Evolutionary conservation across 2,888 invertebrate species (phyloP), one percentile per base, ranked within the genome.

Genomic region (Leistus spinibarbis): DNA sequence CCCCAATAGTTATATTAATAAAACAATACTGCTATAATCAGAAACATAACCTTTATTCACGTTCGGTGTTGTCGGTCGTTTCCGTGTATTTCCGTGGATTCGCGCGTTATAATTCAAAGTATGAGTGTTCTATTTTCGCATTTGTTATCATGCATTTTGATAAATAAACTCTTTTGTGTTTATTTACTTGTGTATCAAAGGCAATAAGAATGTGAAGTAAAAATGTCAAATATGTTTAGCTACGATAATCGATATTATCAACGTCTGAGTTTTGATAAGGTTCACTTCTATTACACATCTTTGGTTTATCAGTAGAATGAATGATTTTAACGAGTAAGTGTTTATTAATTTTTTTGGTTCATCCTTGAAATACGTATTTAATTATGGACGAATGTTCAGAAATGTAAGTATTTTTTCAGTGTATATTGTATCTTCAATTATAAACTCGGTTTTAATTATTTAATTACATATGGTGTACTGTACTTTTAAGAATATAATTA

Each of bases 301-400:
- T 19, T 9, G 19, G 17, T 57, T n/a, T 60, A 60, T 60, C 60
- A 60, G 60, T 60, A 60, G 40, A 40, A 60, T 60, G 60, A 16
- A 60, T 60, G 60, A 60, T 19, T 60, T 60, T 22, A 40, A 22
- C 17, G 17, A 60, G 60, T 60, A 22, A 1, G 60, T 56, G 7
- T 54, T 60, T 60, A 60, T 60, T 16, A 19, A 60, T 40, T 40
- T 40, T 40, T 40, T 40, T 60, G 22, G 54, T 54, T 16, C 54
- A 60, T 60, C 10, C 22, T 60, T 60, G 60, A 60, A 19, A 19
- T 16, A 22, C 17, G 54, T 60, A 19, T 57, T 20, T 5, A 60
- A 60, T n/a, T 10, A 75, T 75, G 75, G 75, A 75, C 16, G 69
- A 69, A 16, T 75, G 69, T 19, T 27, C 54, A 24, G 75, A 69